Conservation (phyloP, 2,797 vertebrate genomes). For the Chloroceryle amazona region DNA sequence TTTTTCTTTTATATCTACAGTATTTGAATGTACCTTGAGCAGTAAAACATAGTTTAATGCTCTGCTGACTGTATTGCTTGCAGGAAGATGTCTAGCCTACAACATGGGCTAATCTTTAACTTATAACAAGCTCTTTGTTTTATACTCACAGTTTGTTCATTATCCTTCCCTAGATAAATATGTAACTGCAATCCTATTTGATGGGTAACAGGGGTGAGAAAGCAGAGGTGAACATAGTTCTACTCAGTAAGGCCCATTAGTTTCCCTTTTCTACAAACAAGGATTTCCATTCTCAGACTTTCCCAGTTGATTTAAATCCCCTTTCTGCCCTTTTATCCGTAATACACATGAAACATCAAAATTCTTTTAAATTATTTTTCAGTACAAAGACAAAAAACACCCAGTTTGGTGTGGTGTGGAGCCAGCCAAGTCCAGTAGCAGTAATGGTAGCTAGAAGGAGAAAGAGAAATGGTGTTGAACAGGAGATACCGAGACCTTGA, state of each 20-base stretch:
- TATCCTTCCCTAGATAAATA: not conserved
- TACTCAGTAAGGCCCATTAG: not conserved
- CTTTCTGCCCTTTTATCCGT: not conserved
- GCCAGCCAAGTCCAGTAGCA: not conserved
- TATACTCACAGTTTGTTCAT: not conserved
- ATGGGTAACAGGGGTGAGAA: not conserved
- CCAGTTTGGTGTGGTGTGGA: not conserved
- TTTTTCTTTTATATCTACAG: not conserved
- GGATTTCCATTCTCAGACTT: not conserved
- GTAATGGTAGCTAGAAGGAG: not conserved
- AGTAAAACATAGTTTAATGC: constrained; percentile 22
- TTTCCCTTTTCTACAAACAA: not conserved
- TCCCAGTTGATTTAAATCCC: not conserved
- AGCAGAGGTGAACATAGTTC: not conserved
- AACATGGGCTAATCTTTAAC: constrained; percentile 7
- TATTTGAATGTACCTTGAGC: not conserved
- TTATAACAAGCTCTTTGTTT: constrained; percentile 42
- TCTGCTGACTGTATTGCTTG: constrained; percentile 20
- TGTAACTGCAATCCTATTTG: not conserved
- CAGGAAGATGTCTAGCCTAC: not conserved
- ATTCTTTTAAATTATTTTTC: no score
- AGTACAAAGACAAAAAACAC: not conserved
- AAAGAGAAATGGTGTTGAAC: not conserved
- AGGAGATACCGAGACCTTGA: not conserved
- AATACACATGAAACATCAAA: not conserved